Conservation (phyloP, 2,888 invertebrate genomes). For the Ephialtes manifestator region DNA sequence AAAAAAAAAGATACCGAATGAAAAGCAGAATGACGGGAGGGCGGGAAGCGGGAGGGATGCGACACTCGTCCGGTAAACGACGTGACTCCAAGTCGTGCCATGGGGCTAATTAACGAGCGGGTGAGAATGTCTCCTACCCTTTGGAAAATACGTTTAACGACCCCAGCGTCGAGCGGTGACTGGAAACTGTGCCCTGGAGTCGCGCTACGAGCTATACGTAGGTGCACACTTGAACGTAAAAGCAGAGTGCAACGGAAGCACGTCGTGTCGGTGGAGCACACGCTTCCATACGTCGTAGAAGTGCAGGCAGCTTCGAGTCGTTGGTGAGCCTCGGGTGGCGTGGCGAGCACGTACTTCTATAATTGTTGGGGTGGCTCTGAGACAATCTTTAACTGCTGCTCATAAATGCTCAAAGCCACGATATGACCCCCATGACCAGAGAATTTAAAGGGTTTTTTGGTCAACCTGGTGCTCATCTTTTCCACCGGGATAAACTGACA, state of each 20-base stretch:
- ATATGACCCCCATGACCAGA: conserved; percentile 4
- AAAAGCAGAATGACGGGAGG: conserved; percentile 24
- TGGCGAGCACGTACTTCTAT: conserved; percentile 80
- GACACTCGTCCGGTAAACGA: conserved; percentile 59
- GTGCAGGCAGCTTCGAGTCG: conserved; percentile 42
- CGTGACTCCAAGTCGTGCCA: conserved; percentile 66
- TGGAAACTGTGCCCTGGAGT: conserved; percentile 64
- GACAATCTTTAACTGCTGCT: conserved; percentile 77
- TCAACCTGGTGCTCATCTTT: not conserved
- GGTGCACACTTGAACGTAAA: conserved; percentile 22
- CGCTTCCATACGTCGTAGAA: conserved; percentile 40
- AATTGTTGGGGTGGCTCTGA: conserved; percentile 79
- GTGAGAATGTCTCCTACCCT: conserved; percentile 74
- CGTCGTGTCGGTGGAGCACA: conserved; percentile 28
- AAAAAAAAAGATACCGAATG: conserved; percentile 46
- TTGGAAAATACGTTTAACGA: conserved; percentile 80
- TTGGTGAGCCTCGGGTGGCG: conserved; percentile 33
- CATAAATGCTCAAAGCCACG: conserved; percentile 70
- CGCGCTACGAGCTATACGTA: conserved; percentile 16
- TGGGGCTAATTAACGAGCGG: conserved; percentile 81
- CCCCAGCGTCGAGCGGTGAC: conserved; percentile 67
- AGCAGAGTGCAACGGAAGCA: conserved; percentile 17
- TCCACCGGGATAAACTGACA: too few species aligned
- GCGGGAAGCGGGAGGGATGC: conserved; percentile 28
- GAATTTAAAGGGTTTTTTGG: conserved; percentile 52